These are phyloP conservation scores for Verasper variegatus DNA, from an alignment of 2,113 vertebrate genomes.

Conservation along the genomic window DNA sequence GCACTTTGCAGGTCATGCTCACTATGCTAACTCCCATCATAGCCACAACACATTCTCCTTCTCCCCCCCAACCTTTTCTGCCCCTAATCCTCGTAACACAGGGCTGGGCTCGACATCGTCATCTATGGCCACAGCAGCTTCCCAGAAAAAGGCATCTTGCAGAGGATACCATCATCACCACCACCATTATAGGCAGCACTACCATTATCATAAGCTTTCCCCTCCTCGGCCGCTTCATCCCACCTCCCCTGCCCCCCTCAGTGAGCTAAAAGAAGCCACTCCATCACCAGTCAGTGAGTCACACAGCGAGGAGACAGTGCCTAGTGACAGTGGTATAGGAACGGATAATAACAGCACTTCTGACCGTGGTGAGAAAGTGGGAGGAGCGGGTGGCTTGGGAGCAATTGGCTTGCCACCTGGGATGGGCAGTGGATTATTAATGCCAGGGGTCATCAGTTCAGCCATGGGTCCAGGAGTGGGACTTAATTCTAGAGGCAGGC, in stretches of 20 bases:
- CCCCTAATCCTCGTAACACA: conserved; percentile 77
- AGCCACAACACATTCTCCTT: conserved; percentile 81
- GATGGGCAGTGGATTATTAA: conserved; percentile 81
- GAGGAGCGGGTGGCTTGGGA: conserved; percentile 72
- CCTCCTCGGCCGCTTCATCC: conserved; percentile 83
- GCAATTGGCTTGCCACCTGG: conserved; percentile 73
- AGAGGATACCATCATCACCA: conserved; percentile 82
- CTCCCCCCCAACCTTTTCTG: conserved; percentile 81
- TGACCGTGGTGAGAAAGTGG: conserved; percentile 93
- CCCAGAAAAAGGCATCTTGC: conserved; percentile 82
- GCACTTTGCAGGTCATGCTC: conserved; percentile 86
- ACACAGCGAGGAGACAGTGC: conserved; percentile 97
- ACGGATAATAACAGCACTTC: conserved; percentile 99
- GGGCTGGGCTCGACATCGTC: conserved; percentile 56
- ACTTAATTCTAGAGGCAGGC: conserved; percentile 81
- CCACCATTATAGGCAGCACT: conserved; percentile 83
- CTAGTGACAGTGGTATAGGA: conserved; percentile 97
- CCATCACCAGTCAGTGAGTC: conserved; percentile 97
- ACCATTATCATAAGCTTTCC: conserved; percentile 83
- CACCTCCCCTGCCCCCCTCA: conserved; percentile 89
- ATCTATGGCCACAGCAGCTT: conserved; percentile 50
- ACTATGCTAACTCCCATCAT: conserved; percentile 79
- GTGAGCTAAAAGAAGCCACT: conserved; percentile 96
- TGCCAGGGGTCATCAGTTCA: conserved; percentile 87
- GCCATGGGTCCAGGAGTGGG: conserved; percentile 77